Base-by-base conservation (phyloP, 2,888 invertebrate species). In the Caenorhabditis sp. region DNA sequence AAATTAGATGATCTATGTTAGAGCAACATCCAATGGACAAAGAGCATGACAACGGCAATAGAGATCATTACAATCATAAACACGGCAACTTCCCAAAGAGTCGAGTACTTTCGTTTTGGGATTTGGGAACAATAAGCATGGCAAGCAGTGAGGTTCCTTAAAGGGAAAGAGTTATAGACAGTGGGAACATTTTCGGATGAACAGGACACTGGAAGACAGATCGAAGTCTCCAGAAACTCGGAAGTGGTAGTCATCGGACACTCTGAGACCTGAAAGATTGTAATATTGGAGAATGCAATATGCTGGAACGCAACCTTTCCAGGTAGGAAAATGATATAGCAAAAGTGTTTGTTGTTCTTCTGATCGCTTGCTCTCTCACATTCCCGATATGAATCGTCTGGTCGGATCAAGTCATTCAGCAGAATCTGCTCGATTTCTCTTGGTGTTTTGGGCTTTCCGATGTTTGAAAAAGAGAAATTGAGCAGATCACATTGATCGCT, bases 191-290 rank as follows among this genome's bases (percentile, higher is more conserved):
- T 65, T 0, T 60, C 22, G 35, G 65, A 32, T 9, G 6, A 2
- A 22, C 83, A 83, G 11, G 80, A 80, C 6, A 61, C 18, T 2
- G 83, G 83, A 77, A 83, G 68, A 32, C 83, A 83, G 26, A 83
- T 74, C 1, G 83, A 71, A 2, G 40, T 50, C 18, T 76, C 67
- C 11, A 70, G 20, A 20, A 70, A 60, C 0, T 47, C 35, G 0
- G 60, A 24, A 60, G 51, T 20, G 20, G 74, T 40, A 5, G 26
- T 35, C 62, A 56, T 26, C 18, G 53, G 47, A 20, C 72, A 72
- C 11, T 61, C 26, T 35, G 64, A 56, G 8, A 53, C 56, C 67
- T 69, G 28, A 26, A 60, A 47, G 22, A 18, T 58, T 22, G 1
- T 61, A 13, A 24, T 24, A 24, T 13, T 56, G 2, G 18, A 26